These are phyloP conservation scores for Noctua janthina DNA, from an alignment of 2,888 invertebrate species.

Conservation along the genomic window DNA sequence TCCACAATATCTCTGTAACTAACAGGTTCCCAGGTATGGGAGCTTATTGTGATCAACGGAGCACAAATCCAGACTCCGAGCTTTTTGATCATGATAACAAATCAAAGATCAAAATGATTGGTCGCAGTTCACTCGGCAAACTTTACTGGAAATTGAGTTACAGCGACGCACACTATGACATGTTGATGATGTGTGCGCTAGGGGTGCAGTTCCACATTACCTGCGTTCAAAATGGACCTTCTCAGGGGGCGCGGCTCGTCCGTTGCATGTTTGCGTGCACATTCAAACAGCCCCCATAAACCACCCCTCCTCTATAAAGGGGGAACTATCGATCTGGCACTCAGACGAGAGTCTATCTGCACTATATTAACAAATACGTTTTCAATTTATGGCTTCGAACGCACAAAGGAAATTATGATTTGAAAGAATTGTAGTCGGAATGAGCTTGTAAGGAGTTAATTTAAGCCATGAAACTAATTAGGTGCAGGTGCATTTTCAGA, in stretches of 20 bases:
- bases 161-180: constrained; percentile 10
- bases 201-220: not conserved
- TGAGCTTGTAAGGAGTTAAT: not conserved
- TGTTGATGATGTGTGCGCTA: not conserved
- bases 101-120: constrained; percentile 3
- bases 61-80: too few species aligned
- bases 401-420: constrained; percentile 1
- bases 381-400: not conserved
- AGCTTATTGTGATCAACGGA: not conserved
- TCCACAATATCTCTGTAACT: too few species aligned
- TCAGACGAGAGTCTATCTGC: not conserved
- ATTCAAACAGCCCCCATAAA: constrained; percentile 17
- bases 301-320: not conserved
- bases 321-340: not conserved
- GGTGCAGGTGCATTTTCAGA: not conserved
- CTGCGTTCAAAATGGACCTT: not conserved
- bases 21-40: too few species aligned
- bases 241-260: not conserved
- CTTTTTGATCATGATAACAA: not conserved
- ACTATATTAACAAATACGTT: constrained; percentile 11
- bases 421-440: not conserved
- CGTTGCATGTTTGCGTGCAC: constrained; percentile 23
- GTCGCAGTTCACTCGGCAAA: not conserved
- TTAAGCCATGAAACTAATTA: too few species aligned
- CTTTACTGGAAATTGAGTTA: not conserved